These are phyloP conservation scores for Cyclopterus lumpus DNA, from an alignment of 2,797 vertebrate genomes.

Conservation along the genomic window DNA sequence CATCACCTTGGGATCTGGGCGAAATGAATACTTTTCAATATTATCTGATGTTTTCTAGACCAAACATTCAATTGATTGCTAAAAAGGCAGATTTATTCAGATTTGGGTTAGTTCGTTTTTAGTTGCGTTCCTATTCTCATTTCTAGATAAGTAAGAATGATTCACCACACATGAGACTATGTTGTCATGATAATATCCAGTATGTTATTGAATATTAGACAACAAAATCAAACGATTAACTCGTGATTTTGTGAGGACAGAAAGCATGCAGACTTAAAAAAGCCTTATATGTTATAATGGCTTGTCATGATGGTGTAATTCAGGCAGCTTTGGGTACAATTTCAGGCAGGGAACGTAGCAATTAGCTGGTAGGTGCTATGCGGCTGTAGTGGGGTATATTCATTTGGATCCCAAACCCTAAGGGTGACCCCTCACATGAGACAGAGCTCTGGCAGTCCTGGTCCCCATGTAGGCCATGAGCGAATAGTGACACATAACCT, in stretches of 20 bases:
- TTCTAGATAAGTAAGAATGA: background rate
- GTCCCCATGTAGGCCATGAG: constrained; percentile 76
- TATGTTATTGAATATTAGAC: background rate
- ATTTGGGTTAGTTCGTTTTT: background rate
- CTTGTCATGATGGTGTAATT: constrained; percentile 25
- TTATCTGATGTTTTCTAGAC: background rate
- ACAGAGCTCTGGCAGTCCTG: constrained; percentile 74
- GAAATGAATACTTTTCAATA: background rate
- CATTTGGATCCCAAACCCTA: constrained; percentile 69
- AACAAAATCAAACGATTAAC: background rate
- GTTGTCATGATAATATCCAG: background rate
- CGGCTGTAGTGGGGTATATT: constrained; percentile 64
- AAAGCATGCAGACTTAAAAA: constrained; percentile 23
- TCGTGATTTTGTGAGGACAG: background rate
- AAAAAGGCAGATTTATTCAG: background rate
- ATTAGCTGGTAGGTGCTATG: constrained; percentile 63
- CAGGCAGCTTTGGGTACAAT: constrained; percentile 42
- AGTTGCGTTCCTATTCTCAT: background rate
- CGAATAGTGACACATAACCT: constrained; percentile 85
- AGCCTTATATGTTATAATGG: constrained; percentile 21
- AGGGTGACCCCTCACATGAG: constrained; percentile 74
- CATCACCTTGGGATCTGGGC: background rate
- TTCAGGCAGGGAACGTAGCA: constrained; percentile 39
- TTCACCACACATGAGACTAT: background rate
- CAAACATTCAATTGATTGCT: background rate